phyloP scores from a whole-genome alignment of 2,113 vertebrate species.

The Picathartes gymnocephalus region DNA sequence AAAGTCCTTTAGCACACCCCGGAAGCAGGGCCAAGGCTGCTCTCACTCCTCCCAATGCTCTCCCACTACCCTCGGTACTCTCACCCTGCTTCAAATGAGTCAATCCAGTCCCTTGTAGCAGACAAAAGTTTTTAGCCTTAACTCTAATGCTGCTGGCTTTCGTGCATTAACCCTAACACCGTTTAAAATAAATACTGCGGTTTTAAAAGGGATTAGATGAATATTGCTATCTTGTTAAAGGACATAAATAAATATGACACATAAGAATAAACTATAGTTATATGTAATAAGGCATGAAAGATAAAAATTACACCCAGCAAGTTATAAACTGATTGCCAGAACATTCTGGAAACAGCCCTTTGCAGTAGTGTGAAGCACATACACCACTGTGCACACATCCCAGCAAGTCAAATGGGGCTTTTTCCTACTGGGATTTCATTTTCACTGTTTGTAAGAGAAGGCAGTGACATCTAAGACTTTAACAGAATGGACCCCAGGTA shows the following conservation, averaged over 20 bases:
- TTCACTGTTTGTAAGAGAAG: background rate
- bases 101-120: background rate
- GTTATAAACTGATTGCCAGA: background rate
- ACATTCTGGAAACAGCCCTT: background rate
- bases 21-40: background rate
- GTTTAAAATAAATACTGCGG: background rate
- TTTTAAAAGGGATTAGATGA: background rate
- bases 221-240: background rate
- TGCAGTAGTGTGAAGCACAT: background rate
- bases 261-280: background rate
- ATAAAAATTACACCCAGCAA: background rate
- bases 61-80: background rate
- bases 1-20: accelerated
- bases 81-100: background rate
- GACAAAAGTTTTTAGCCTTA: background rate
- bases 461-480: background rate
- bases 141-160: background rate
- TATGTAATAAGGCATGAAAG: background rate
- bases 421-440: background rate
- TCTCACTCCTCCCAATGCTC: accelerated
- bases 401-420: background rate
- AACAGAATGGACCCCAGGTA: background rate
- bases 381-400: accelerated
- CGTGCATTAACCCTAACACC: background rate
- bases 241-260: background rate